A percentile compares a stretch with the other conserved stretches of the same genome.
Evolutionary conservation across 1,140 invertebrate species (phyloP).

Genomic region (Drosophila mayri): DNA sequence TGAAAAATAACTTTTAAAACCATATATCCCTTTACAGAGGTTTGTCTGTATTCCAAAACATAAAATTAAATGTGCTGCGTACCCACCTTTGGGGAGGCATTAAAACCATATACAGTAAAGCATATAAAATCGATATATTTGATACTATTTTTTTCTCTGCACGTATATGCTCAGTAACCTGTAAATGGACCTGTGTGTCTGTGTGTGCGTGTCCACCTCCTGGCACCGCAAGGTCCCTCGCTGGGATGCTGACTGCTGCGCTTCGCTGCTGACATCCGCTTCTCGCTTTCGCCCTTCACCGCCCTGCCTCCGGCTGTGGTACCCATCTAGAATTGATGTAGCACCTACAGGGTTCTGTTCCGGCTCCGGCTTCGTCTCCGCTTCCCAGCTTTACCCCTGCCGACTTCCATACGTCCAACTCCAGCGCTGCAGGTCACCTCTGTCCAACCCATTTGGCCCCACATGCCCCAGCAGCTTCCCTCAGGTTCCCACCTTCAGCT

Average conservation of each 20-base stretch:
- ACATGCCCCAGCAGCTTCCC: constrained; percentile 4
- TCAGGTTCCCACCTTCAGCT: constrained; percentile 12
- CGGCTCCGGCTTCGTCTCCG: constrained; percentile 11
- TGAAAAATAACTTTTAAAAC: not conserved
- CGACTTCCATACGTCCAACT: constrained; percentile 58
- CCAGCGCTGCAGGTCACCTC: constrained; percentile 68
- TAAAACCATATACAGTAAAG: constrained; percentile 2
- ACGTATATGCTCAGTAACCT: constrained; percentile 23
- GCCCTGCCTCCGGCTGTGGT: constrained; percentile 35
- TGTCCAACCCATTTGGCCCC: constrained; percentile 18
- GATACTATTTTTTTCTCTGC: constrained; percentile 24
- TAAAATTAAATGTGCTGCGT: constrained; percentile 3
- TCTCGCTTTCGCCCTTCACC: constrained; percentile 17
- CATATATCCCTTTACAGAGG: not conserved
- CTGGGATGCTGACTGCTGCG: constrained; percentile 49
- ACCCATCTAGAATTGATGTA: constrained; percentile 80
- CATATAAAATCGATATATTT: constrained; percentile 16
- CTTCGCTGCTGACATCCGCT: constrained; percentile 35
- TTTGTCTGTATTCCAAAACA: not conserved
- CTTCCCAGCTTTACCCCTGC: constrained; percentile 2
- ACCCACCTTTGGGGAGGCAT: not conserved
- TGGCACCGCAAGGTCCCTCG: constrained; percentile 51
- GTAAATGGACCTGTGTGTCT: constrained; percentile 11
- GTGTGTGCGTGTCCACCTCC: constrained; percentile 30
- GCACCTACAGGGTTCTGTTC: constrained; percentile 63